Evolutionary conservation across 2,113 vertebrate genomes (phyloP), one percentile per base, ranked within the genome.

Genomic region (Colistium nudipinnis): DNA sequence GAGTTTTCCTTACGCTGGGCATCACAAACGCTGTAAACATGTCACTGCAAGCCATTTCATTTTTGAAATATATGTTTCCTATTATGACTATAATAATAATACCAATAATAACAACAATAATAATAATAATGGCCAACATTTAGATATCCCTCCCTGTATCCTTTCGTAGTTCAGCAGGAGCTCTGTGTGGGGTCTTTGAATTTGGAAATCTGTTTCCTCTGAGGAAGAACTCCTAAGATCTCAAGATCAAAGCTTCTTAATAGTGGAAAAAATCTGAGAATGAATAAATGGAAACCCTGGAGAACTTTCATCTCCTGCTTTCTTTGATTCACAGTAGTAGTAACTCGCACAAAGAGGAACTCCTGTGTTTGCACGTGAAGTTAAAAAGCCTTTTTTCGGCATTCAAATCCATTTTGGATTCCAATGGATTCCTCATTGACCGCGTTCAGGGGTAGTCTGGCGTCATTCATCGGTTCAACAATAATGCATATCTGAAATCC

Each of bases 121-220:
- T n/a, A n/a, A n/a, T n/a, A n/a, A n/a, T n/a, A 28, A 25, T 33
- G 16, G 24, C 48, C 28, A 31, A n/a, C 31, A 27, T 43, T 43
- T 25, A 44, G 17, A 62, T 38, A 48, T 54, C 16, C 7, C 48
- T 55, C 56, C 35, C 47, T 35, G 39, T 54, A 10, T 31, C 62
- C 62, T 28, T 61, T 33, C 33, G 22, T 31, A 2, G 65, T 60
- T 41, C 62, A 54, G 31, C 65, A 7, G 60, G 53, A 70, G 45
- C 73, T 75, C 84, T 55, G 65, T 71, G 64, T 55, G 55, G 3
- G 25, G 74, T 48, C 79, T 90, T 84, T 91, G 84, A 86, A 68
- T 64, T 27, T 25, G 22, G 25, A 85, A 82, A 70, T 66, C 74
- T 81, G 77, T 78, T 89, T 91, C 85, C 88, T 88, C 62, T 24